A percentile compares a stretch with the other conserved stretches of the same genome.
phyloP scores from a whole-genome alignment of 2,797 vertebrate species.

The Florisuga fusca region DNA sequence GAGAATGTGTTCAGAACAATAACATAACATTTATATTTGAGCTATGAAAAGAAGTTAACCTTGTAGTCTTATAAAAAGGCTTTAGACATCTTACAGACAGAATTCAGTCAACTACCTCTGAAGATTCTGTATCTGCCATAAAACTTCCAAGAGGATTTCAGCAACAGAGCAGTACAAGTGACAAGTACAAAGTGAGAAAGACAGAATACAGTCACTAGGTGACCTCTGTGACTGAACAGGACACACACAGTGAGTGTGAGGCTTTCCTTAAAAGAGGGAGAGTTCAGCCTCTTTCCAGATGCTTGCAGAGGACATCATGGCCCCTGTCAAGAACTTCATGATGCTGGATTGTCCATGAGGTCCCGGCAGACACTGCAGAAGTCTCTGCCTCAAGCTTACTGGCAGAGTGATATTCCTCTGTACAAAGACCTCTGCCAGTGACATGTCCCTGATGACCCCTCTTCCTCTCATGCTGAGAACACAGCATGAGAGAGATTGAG shows the following conservation, averaged over 20 bases:
- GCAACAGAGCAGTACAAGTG: background rate
- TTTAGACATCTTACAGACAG: background rate
- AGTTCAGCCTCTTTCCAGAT: background rate
- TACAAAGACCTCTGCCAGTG: background rate
- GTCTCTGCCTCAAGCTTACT: background rate
- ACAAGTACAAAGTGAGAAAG: background rate
- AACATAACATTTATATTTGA: background rate
- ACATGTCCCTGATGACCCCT: background rate
- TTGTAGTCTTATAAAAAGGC: background rate
- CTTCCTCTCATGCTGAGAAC: background rate
- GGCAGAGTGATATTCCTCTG: background rate
- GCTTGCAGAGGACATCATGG: background rate
- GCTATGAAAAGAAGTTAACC: background rate
- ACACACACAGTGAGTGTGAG: background rate
- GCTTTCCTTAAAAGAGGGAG: background rate
- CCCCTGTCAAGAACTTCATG: background rate
- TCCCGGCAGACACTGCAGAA: background rate
- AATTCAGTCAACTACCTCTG: background rate
- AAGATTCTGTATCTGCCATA: background rate
- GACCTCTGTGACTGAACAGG: fast-evolving
- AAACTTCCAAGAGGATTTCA: background rate
- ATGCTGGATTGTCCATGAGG: background rate
- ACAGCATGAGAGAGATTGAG: background rate
- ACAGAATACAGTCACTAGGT: background rate
- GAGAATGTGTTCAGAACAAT: background rate